A percentile compares a stretch with the other conserved stretches of the same genome.
Conservation (phyloP, 1,140 invertebrate species). For the Drosophila lacertosa region DNA sequence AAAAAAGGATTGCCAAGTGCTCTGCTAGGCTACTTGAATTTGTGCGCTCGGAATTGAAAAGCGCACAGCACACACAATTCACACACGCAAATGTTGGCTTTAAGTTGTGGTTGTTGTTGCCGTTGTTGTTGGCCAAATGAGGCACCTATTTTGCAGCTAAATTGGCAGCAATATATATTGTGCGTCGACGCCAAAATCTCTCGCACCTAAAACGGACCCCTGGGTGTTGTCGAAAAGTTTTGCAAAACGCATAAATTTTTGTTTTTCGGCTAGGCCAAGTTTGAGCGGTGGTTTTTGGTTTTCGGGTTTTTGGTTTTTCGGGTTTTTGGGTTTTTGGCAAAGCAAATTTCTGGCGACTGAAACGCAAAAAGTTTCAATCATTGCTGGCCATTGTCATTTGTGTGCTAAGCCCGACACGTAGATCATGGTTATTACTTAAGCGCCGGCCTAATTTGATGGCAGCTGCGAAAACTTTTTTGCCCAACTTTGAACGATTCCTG, state of each 20-base stretch:
- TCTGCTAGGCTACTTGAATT: not conserved
- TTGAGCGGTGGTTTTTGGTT: constrained; percentile 18
- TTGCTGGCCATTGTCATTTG: constrained; percentile 47
- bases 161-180: constrained; percentile 53
- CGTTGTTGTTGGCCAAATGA: constrained; percentile 1
- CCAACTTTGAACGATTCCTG: constrained; percentile 55
- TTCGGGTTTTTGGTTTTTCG: constrained; percentile 22
- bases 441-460: constrained; percentile 44
- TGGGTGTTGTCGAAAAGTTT: constrained; percentile 68
- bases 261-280: constrained; percentile 9
- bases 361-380: constrained; percentile 68
- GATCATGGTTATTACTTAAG: constrained; percentile 46
- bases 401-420: constrained; percentile 52
- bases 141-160: constrained; percentile 31
- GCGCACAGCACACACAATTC: constrained; percentile 1
- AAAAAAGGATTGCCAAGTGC: constrained; percentile 7
- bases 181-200: constrained; percentile 28
- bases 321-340: constrained; percentile 34
- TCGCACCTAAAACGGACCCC: constrained; percentile 53
- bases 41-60: not conserved
- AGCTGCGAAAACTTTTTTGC: constrained; percentile 42
- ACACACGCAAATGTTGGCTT: constrained; percentile 6
- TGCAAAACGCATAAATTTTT: constrained; percentile 69
- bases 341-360: constrained; percentile 37
- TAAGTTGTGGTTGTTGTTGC: constrained; percentile 12